Conservation (phyloP, 2,888 invertebrate genomes). For the Tetragnatha montana region DNA sequence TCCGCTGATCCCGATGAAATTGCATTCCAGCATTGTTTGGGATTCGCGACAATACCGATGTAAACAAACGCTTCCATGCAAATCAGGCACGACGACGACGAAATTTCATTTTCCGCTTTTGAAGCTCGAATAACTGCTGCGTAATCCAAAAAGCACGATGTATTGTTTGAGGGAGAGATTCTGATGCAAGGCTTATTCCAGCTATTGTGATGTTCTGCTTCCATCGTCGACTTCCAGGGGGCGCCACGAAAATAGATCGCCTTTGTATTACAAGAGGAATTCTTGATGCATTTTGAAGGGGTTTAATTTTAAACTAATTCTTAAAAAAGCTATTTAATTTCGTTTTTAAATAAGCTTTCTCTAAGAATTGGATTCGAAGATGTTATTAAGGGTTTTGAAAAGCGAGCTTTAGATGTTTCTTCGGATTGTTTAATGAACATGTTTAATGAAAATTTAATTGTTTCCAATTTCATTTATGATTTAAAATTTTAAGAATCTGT, state of each 20-base stretch:
- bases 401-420: no score
- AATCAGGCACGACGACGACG: background rate
- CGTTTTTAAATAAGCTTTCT: no score
- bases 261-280: slow-evolving; percentile 12
- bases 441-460: no score
- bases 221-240: slow-evolving; percentile 29
- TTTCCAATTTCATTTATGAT: no score
- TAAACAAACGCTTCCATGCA: background rate
- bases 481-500: no score
- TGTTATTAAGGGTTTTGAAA: no score
- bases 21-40: no score
- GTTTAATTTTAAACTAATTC: background rate
- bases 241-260: slow-evolving; percentile 6
- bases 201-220: slow-evolving; percentile 15
- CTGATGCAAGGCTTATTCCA: slow-evolving; percentile 21
- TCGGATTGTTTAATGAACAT: no score
- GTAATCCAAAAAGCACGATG: background rate
- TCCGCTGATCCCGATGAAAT: no score
- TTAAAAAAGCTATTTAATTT: no score
- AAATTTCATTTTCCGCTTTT: background rate
- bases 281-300: slow-evolving; percentile 16
- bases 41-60: background rate
- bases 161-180: slow-evolving; percentile 23
- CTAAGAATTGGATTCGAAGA: no score
- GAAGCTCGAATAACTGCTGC: background rate